phyloP scores from a whole-genome alignment of 1,140 invertebrate genomes.

The Acromyrmex echinatior region DNA sequence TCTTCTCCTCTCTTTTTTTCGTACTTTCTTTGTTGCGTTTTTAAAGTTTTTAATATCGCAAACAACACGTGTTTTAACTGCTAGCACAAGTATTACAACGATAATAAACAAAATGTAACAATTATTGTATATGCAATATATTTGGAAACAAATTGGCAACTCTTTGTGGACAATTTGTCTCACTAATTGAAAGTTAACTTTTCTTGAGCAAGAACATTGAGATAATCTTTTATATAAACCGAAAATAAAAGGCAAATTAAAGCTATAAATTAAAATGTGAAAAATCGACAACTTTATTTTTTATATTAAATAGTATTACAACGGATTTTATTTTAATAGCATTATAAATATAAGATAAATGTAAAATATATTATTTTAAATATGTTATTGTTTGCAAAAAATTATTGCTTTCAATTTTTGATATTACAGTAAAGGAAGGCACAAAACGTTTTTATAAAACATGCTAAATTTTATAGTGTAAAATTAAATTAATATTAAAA shows the following conservation, averaged over 20 bases:
- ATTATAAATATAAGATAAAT: not conserved
- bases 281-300: not conserved
- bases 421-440: not conserved
- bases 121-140: not conserved
- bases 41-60: not conserved
- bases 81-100: not conserved
- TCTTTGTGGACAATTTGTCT: not conserved
- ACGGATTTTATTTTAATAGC: not conserved
- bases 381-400: no score
- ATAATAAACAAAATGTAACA: not conserved
- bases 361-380: no score
- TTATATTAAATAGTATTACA: constrained; percentile 3
- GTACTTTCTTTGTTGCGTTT: not conserved
- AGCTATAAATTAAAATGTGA: not conserved
- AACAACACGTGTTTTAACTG: not conserved
- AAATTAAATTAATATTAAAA: constrained; percentile 2
- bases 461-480: not conserved
- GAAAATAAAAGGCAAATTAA: not conserved
- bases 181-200: not conserved
- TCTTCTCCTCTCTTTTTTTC: not conserved
- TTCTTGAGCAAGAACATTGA: not conserved
- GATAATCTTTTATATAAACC: not conserved
- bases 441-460: not conserved
- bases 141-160: not conserved
- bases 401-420: not conserved